Evolutionary conservation across 37 sponge, comb jelly and placozoan species (phyloP), one percentile per base, ranked within the genome.

Genomic region (Dysidea cf. avara): DNA sequence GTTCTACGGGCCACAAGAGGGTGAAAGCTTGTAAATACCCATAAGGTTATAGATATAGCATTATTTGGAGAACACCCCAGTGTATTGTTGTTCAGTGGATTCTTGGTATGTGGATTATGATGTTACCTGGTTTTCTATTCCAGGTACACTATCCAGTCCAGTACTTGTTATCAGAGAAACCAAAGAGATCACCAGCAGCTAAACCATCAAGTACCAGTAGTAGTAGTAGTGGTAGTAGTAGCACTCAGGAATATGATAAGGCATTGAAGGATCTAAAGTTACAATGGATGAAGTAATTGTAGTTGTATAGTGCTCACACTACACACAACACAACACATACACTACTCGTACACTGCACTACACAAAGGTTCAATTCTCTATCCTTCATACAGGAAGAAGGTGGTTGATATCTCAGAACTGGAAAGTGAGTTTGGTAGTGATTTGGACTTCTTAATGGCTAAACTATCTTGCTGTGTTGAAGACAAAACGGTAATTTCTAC

Each of bases 231-330:
- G 43, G 85, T 85, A 37, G n/a, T 67, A 12, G 13, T 46, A 25
- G 20, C 9, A 31, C 55, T 31, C 21, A 43, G 52, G 75, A 73
- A 3, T 79, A 79, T 59, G 33, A 36, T 9, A 67, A 61, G 39
- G 86, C 86, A 54, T 32, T 79, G 40, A 79, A 79, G 57, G 86
- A 79, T 0, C 68, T 79, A 51, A 79, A 79, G 39, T 60, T 86
- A 28, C 69, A 86, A 43, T 86, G 86, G 80, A 62, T 86, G 46
- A 79, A 57, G 86, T 86, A 43, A 34, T 68, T n/a, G n/a, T n/a
- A n/a, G n/a, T n/a, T n/a, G n/a, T n/a, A n/a, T n/a, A n/a, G n/a
- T n/a, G n/a, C n/a, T n/a, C n/a, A n/a, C n/a, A n/a, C n/a, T n/a
- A n/a, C n/a, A n/a, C n/a, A n/a, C n/a, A n/a, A n/a, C n/a, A n/a